phyloP scores from a whole-genome alignment of 2,888 invertebrate species.

The Petrophora chlorosata region DNA sequence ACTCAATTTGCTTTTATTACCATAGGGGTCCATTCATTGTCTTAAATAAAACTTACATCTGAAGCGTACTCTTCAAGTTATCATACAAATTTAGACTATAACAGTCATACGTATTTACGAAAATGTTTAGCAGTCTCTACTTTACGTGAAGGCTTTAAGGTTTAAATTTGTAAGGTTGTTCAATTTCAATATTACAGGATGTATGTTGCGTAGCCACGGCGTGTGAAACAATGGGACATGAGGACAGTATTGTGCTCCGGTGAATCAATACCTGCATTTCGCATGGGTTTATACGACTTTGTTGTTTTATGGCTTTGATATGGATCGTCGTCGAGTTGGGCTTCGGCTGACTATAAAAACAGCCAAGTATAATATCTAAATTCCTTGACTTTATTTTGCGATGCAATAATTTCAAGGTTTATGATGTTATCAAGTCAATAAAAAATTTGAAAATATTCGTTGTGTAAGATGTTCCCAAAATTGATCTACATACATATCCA shows the following conservation, averaged over 20 bases:
- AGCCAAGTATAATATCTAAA: too few species aligned
- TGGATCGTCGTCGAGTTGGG: neutral
- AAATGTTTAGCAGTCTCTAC: neutral
- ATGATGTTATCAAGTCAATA: too few species aligned
- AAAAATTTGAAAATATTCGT: too few species aligned
- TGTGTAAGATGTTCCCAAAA: too few species aligned
- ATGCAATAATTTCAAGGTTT: too few species aligned
- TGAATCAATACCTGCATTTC: conserved; percentile 26
- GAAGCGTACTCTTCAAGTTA: conserved; percentile 4
- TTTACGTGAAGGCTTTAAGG: neutral
- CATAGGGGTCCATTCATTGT: conserved; percentile 22
- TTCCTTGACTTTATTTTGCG: too few species aligned
- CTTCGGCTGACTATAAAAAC: too few species aligned
- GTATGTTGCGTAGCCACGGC: conserved; percentile 31
- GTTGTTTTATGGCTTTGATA: conserved; percentile 11
- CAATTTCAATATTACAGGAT: conserved; percentile 27
- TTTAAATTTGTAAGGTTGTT: conserved; percentile 12
- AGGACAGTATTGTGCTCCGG: conserved; percentile 28
- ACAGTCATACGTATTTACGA: neutral
- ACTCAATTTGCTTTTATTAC: conserved; percentile 19
- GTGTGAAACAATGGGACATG: conserved; percentile 33
- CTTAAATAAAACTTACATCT: conserved; percentile 10
- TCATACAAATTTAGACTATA: too few species aligned
- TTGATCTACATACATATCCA: too few species aligned
- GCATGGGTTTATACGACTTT: conserved; percentile 11